Evolutionary conservation across 2,797 vertebrate species (phyloP), one percentile per base, ranked within the genome.

Genomic region (Selene dorsalis): DNA sequence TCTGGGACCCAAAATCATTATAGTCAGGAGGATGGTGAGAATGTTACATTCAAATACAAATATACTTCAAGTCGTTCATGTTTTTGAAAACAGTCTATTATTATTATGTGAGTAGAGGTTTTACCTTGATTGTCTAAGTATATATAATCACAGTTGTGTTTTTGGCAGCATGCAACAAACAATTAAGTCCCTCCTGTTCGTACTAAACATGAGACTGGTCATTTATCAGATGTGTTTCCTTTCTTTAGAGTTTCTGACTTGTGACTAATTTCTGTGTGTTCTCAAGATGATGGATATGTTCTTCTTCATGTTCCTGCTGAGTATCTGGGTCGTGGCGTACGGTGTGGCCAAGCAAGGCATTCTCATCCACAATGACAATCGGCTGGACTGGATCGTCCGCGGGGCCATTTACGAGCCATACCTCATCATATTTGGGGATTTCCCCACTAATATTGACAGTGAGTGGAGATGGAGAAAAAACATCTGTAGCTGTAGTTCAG

Each of bases 231-330:
- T 66, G 7, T 22, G 17, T 71, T 4, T 4, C 16, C 4, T 11
- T 58, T 61, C 18, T 16, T 68, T 12, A 13, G 41, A 32, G 35
- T 28, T 64, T 77, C 48, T 58, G 41, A 2, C n/a, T 14, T 45
- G 17, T 65, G 52, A 30, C 38, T 68, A 35, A 22, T 64, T 16
- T 41, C 0, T 74, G 22, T 63, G 30, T 67, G 5, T 69, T 58
- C 26, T 86, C 63, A 94, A 99, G 98, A 96, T 99, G 95, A 97
- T 93, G 93, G 98, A 99, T 8, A 90, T 99, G 93, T 99, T 99
- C 94, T 98, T 99, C 94, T 99, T 99, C 91, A 96, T 99, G 94
- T 99, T 99, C 91, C 93, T 99, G 80, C 89, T 99, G 92, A 97
- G 96, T 6, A 97, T 99, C 90, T 99, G 97, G 97, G 96, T 99